Evolutionary conservation across 2,888 invertebrate species (phyloP).

Genomic region (Ichneumoninae sp.): DNA sequence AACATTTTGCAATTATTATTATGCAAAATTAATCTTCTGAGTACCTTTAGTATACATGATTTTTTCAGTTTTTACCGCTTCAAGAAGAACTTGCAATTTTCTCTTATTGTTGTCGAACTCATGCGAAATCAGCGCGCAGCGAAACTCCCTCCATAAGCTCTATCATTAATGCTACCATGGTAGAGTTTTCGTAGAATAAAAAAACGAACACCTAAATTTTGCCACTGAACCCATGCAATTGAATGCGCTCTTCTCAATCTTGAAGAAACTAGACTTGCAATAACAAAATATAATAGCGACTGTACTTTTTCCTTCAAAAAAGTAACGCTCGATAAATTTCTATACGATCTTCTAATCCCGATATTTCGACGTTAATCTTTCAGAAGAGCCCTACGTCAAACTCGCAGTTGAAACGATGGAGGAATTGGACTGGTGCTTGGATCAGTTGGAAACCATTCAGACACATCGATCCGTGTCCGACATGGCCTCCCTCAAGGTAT

Average conservation of each 20-base stretch:
- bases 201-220: background rate
- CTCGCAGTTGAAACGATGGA: conserved; percentile 98
- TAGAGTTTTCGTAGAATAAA: too few species aligned
- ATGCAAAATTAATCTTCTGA: too few species aligned
- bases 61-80: too few species aligned
- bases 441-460: conserved; percentile 99
- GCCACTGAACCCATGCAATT: background rate
- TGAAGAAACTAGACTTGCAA: background rate
- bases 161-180: too few species aligned
- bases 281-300: background rate
- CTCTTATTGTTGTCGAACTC: too few species aligned
- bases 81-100: too few species aligned
- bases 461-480: conserved; percentile 99
- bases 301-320: background rate
- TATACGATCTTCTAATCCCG: background rate
- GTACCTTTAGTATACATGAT: too few species aligned
- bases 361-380: conserved; percentile 78
- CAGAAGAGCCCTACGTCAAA: conserved; percentile 96
- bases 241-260: background rate
- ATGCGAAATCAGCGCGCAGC: too few species aligned
- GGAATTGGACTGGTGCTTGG: conserved; percentile 99
- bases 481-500: conserved; percentile 99
- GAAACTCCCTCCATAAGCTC: too few species aligned
- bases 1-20: too few species aligned
- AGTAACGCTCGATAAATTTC: background rate